Evolutionary conservation across 2,888 invertebrate genomes (phyloP), one percentile per base, ranked within the genome.

Genomic region (Ramazzottius varieornatus): DNA sequence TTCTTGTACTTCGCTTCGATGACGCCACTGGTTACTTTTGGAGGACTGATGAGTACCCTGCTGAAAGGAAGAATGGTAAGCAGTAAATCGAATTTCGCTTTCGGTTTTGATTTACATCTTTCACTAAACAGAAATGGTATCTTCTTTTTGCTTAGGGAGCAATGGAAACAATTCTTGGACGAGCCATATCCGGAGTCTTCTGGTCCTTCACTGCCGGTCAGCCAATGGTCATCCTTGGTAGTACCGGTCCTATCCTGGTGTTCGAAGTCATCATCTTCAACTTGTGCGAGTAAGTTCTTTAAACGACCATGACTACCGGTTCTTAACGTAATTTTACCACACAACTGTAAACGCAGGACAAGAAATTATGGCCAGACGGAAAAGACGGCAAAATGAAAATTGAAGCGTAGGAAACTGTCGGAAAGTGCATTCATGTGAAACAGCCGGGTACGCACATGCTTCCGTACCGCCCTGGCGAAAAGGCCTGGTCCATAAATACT

Each of bases 11-110:
- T 80, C 68, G 80, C 79, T 32, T 76, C 79, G 40, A 72, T 80
- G 54, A 78, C 80, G 0, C 80, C 80, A 1, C 79, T 80, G 67
- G 79, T 80, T 65, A 79, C 80, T 1, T 80, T 80, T 70, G 80
- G 80, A 20, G 80, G 79, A 32, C 72, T 80, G 34, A 72, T 80
- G 46, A 78, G 79, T 67, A 75, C 77, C 65, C 78, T 78, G 13
- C 80, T 80, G 0, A 75, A 78, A 65, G 73, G 77, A 64, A 71
- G 77, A 68, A 79, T 80, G 76, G 77, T 76, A 69, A 67, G 70
- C 66, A n/a, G 32, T 32, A n/a, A n/a, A n/a, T n/a, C n/a, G n/a
- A n/a, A n/a, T n/a, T n/a, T n/a, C n/a, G n/a, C n/a, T 32, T 16
- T 1, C 2, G 20, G 1, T 13, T 1, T 33, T n/a, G 20, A 33